phyloP scores from a whole-genome alignment of 2,113 vertebrate genomes.

The Platichthys flesus region DNA sequence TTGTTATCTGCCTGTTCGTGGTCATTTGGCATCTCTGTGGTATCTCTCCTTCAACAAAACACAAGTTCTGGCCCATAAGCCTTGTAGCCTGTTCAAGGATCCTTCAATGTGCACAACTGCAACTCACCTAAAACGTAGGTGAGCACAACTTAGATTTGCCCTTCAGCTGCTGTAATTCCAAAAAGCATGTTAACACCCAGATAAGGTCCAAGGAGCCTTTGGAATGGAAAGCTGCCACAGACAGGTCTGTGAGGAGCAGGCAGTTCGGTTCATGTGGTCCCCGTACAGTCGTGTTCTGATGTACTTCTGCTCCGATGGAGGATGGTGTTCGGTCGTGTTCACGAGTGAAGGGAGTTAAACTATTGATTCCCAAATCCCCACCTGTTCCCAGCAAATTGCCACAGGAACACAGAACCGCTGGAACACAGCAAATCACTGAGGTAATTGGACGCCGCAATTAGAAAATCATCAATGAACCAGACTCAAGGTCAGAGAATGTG shows the following conservation, averaged over 20 bases:
- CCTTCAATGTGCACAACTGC: no score
- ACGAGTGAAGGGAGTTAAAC: background rate
- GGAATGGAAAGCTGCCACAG: background rate
- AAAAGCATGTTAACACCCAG: background rate
- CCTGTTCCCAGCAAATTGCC: conserved; percentile 5
- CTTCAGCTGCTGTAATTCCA: background rate
- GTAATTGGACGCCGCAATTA: conserved; percentile 10
- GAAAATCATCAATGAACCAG: background rate
- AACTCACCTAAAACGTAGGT: background rate
- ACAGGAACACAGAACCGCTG: background rate
- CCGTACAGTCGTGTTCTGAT: background rate
- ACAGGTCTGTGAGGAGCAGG: background rate
- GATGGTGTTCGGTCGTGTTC: background rate
- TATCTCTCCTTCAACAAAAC: no score
- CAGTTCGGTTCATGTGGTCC: background rate
- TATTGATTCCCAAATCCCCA: background rate
- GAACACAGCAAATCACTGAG: background rate
- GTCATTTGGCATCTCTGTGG: no score
- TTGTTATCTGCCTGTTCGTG: no score
- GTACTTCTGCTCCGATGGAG: background rate
- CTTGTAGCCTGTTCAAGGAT: no score
- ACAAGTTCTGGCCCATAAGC: no score
- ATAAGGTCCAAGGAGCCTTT: no score
- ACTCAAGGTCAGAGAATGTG: background rate
- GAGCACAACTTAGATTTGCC: no score